Evolutionary conservation across 2,888 invertebrate species (phyloP), one percentile per base, ranked within the genome.

Genomic region (Phalangium opilio): DNA sequence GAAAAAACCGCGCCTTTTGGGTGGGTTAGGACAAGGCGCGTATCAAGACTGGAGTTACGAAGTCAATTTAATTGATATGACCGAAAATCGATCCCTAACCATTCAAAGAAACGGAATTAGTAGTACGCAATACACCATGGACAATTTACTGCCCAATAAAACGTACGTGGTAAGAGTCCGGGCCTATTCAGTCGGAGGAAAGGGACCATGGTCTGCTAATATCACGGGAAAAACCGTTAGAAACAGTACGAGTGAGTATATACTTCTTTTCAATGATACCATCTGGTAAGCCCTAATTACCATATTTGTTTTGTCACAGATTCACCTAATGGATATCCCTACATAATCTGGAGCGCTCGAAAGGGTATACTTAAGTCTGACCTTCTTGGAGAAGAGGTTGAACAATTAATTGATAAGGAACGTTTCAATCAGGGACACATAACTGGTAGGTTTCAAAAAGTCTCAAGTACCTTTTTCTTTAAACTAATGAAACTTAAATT

Each of bases 341-440:
- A 38, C 14, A 50, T 59, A 39, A 44, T 61, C n/a, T 84, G 83
- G 84, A 81, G 83, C 0, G 77, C 79, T 0, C 73, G 75, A 1
- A 78, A 81, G 51, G 83, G 83, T 1, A 67, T 89, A 0, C 65
- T 83, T n/a, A 75, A 77, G 59, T 82, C 84, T n/a, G 80, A 87
- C 61, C 74, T 84, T 2, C 78, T 82, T 12, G 86, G 85, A 3
- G 81, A 81, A 59, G 75, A 80, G 59, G 72, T 82, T 14, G 74
- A 78, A 59, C 77, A 75, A 1, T 60, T 84, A 18, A 75, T 83
- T 48, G 75, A 78, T 56, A 75, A 67, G 56, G 50, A 52, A 14
- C 52, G 52, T 41, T 19, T 51, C 3, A 53, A 56, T 36, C 45
- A 47, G 18, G 44, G 51, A 8, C 36, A 48, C 12, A 46, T 56